Conservation (phyloP, 92 coral and sea anemone genomes). For the Epizoanthus ramosus region DNA sequence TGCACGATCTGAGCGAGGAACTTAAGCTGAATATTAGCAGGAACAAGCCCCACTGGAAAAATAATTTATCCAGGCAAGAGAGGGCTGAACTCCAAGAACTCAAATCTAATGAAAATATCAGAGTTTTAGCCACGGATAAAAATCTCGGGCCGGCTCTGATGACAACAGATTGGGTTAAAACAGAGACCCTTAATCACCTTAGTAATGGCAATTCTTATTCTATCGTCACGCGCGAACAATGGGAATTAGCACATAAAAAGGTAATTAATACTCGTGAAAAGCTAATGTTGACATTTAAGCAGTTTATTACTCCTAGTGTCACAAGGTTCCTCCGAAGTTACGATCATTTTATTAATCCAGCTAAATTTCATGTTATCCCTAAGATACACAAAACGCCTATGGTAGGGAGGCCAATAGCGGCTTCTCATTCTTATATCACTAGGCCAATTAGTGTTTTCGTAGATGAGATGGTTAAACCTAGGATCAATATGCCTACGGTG, state of each 20-base stretch:
- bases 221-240: no score
- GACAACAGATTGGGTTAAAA: neutral
- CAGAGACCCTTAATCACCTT: no score
- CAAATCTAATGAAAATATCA: neutral
- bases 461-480: neutral
- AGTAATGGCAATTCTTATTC: no score
- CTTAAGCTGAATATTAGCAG: slow-evolving; percentile 1
- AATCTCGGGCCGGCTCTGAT: slow-evolving; percentile 14
- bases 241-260: neutral
- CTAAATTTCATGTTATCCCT: no score
- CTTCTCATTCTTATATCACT: no score
- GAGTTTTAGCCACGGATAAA: neutral
- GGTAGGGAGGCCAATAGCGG: slow-evolving; percentile 12
- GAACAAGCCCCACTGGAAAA: slow-evolving; percentile 10
- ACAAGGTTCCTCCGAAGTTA: no score
- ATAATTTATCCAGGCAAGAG: neutral
- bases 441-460: neutral
- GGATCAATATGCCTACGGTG: slow-evolving; percentile 1
- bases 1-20: neutral
- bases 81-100: slow-evolving; percentile 1
- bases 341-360: no score
- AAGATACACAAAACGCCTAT: no score
- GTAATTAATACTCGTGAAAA: slow-evolving; percentile 8
- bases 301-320: neutral
- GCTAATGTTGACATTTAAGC: neutral